Percentiles rank a stretch among this genome's conserved stretches.
These are phyloP conservation scores for Sebastiscus tertius DNA, from an alignment of 2,797 vertebrate genomes.

Conservation along the genomic window DNA sequence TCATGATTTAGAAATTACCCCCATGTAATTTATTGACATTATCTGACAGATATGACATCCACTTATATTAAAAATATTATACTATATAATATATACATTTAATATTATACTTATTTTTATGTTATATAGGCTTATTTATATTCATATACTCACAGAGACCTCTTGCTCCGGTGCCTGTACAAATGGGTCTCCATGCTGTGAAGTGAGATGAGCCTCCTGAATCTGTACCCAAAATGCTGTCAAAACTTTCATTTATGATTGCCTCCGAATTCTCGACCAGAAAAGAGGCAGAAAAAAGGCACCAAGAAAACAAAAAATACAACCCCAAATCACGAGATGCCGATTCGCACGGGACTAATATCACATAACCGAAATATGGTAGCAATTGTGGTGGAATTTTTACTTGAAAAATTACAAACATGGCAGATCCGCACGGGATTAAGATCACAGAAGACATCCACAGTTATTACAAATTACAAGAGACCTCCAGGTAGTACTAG, in stretches of 20 bases:
- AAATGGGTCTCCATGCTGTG: no score
- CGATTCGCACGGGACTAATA: not conserved
- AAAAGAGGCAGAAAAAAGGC: no score
- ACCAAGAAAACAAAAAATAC: no score
- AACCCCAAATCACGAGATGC: not conserved
- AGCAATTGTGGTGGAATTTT: not conserved
- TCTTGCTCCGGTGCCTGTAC: no score
- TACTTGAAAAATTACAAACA: not conserved
- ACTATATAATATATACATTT: rapidly evolving
- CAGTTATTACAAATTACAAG: not conserved
- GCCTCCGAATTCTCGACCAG: rapidly evolving
- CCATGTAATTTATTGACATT: no score
- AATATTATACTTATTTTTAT: no score
- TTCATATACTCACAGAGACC: no score
- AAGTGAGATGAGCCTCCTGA: no score
- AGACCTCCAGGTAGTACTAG: not conserved
- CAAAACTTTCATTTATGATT: no score
- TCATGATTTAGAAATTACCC: no score
- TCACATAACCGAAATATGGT: not conserved
- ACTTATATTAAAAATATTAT: no score
- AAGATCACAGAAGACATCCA: not conserved
- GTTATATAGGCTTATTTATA: rapidly evolving
- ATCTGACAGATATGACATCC: no score
- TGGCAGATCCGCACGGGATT: not conserved
- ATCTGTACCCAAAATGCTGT: rapidly evolving